phyloP scores from a whole-genome alignment of 2,797 vertebrate genomes.

The Sebastiscus tertius region DNA sequence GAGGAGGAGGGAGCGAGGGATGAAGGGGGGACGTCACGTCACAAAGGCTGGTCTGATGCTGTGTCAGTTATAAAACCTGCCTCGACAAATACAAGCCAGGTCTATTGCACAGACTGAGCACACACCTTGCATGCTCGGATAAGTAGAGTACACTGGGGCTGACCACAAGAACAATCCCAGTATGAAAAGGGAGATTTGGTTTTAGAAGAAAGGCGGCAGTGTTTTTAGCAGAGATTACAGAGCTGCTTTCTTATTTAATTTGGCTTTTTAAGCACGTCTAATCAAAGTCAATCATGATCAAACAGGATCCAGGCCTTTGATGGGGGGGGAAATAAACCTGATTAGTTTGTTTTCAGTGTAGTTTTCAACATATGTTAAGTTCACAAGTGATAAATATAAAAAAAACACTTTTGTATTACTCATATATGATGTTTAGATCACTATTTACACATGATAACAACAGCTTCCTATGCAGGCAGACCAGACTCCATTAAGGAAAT shows the following conservation, averaged over 20 bases:
- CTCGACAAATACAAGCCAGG: constrained; percentile 68
- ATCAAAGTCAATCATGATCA: constrained; percentile 54
- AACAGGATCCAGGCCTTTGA: constrained; percentile 20
- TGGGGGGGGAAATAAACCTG: not conserved
- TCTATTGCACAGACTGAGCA: constrained; percentile 35
- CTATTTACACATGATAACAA: constrained; percentile 1
- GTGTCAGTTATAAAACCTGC: constrained; percentile 80
- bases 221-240: constrained; percentile 36
- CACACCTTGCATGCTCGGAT: constrained; percentile 51
- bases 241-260: constrained; percentile 13
- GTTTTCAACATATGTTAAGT: not conserved
- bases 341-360: not conserved
- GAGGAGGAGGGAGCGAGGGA: not conserved
- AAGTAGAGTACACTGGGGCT: not conserved
- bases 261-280: constrained; percentile 1
- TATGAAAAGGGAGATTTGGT: constrained; percentile 10
- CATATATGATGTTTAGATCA: not conserved
- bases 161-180: constrained; percentile 37
- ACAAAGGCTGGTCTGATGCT: constrained; percentile 74
- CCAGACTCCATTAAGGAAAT: not conserved
- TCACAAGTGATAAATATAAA: not conserved
- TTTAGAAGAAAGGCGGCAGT: constrained; percentile 2
- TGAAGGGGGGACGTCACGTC: constrained; percentile 59
- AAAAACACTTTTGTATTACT: not conserved
- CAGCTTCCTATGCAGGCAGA: not conserved